These are phyloP conservation scores for Octopus sinensis DNA, from an alignment of 1,140 invertebrate genomes.

Conservation along the genomic window DNA sequence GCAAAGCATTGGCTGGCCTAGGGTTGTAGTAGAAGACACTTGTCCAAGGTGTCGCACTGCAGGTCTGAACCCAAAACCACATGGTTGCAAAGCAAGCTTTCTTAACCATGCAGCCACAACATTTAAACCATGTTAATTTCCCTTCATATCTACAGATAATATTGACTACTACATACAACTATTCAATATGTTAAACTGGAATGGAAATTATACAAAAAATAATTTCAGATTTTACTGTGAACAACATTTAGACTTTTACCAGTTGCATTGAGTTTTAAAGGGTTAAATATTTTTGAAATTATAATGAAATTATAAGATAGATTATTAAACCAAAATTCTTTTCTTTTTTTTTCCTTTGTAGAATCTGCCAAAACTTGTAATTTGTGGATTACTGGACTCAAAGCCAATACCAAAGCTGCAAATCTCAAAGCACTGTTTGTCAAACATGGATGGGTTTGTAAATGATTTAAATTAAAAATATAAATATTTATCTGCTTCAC, in stretches of 20 bases:
- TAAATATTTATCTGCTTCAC: not conserved
- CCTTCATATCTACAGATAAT: too few relatives aligned
- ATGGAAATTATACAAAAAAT: constrained; percentile 34
- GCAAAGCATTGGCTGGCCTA: too few relatives aligned
- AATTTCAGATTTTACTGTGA: constrained; percentile 3
- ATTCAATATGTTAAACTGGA: constrained; percentile 38
- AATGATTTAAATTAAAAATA: not conserved
- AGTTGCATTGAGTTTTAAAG: not conserved
- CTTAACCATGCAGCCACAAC: too few relatives aligned
- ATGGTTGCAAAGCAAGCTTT: too few relatives aligned
- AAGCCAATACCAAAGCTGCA: constrained; percentile 81
- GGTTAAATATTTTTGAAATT: not conserved
- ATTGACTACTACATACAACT: constrained; percentile 23
- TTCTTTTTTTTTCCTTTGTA: constrained; percentile 24
- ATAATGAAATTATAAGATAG: not conserved
- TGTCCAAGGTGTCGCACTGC: too few relatives aligned
- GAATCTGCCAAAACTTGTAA: constrained; percentile 53
- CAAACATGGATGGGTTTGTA: constrained; percentile 83
- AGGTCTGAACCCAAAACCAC: too few relatives aligned
- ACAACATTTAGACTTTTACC: constrained; percentile 11
- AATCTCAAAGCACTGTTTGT: constrained; percentile 88
- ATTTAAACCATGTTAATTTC: too few relatives aligned
- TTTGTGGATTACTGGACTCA: constrained; percentile 89
- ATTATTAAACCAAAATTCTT: not conserved
- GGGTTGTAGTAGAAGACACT: too few relatives aligned